phyloP scores from a whole-genome alignment of 2,888 invertebrate species.

The Lasioglossum lativentre region DNA sequence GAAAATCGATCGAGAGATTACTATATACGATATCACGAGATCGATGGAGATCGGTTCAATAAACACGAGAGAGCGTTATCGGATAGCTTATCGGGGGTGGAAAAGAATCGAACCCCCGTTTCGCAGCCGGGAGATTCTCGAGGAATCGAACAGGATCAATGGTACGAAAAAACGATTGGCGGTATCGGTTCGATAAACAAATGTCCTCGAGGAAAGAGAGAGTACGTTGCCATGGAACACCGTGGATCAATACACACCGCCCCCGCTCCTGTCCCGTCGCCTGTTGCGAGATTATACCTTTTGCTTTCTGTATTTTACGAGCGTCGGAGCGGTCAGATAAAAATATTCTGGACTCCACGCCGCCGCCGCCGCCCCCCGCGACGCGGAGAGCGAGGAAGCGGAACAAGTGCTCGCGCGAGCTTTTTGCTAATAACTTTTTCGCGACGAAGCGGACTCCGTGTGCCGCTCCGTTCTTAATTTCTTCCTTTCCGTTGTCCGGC shows the following conservation, averaged over 20 bases:
- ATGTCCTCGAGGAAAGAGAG: conserved; percentile 32
- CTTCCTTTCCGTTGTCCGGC: neutral
- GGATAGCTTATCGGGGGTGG: neutral
- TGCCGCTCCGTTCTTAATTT: neutral
- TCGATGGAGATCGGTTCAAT: neutral
- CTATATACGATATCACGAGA: neutral
- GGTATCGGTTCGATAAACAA: conserved; percentile 22
- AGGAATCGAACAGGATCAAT: neutral
- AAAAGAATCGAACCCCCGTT: neutral
- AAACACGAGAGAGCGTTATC: neutral
- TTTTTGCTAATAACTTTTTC: conserved; percentile 37
- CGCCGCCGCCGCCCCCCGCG: neutral
- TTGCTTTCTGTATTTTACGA: conserved; percentile 34
- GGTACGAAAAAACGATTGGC: neutral
- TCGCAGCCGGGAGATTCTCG: neutral
- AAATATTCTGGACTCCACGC: neutral
- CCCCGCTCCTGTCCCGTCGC: conserved; percentile 13
- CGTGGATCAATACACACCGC: conserved; percentile 42
- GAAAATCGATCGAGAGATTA: neutral
- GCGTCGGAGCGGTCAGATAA: conserved; percentile 6
- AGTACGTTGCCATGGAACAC: conserved; percentile 41
- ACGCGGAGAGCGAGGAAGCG: neutral
- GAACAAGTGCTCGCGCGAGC: neutral
- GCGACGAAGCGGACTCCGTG: neutral
- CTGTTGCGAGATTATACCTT: conserved; percentile 57